phyloP scores from a whole-genome alignment of 2,113 vertebrate genomes.

The Dromas ardeola region DNA sequence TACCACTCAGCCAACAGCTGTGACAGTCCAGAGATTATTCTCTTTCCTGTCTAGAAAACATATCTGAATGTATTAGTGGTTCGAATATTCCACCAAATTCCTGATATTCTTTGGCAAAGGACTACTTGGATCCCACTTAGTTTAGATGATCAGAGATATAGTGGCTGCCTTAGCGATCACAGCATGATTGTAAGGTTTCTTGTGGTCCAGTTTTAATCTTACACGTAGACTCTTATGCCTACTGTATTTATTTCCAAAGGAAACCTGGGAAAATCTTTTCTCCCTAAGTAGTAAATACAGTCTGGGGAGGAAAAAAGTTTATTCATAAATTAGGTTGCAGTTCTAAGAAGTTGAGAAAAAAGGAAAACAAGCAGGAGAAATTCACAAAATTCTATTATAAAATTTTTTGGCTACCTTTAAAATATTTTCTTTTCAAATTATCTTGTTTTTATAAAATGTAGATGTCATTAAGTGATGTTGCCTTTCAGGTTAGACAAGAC shows the following conservation, averaged over 20 bases:
- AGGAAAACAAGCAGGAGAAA: not conserved
- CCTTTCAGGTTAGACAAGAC: not conserved
- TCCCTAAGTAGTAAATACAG: not conserved
- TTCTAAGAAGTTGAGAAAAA: not conserved
- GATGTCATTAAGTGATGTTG: not conserved
- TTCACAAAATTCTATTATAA: not conserved
- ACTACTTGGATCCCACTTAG: not conserved
- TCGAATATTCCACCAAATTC: not conserved
- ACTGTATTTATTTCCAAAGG: not conserved
- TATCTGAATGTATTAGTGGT: not conserved
- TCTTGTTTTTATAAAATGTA: not conserved
- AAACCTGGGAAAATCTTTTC: not conserved
- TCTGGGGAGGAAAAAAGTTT: not conserved
- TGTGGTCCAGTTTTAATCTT: not conserved
- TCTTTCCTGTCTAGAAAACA: not conserved
- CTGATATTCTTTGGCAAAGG: not conserved
- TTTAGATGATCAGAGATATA: not conserved
- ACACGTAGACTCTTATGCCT: not conserved
- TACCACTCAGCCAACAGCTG: not conserved
- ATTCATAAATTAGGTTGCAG: not conserved
- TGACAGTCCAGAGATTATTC: not conserved
- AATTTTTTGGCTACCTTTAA: not conserved
- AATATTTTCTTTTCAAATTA: not conserved
- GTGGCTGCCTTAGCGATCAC: not conserved
- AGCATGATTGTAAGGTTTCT: not conserved